Evolutionary conservation across 2,888 invertebrate species (phyloP).

Genomic region (Cyrtodaria siliqua): DNA sequence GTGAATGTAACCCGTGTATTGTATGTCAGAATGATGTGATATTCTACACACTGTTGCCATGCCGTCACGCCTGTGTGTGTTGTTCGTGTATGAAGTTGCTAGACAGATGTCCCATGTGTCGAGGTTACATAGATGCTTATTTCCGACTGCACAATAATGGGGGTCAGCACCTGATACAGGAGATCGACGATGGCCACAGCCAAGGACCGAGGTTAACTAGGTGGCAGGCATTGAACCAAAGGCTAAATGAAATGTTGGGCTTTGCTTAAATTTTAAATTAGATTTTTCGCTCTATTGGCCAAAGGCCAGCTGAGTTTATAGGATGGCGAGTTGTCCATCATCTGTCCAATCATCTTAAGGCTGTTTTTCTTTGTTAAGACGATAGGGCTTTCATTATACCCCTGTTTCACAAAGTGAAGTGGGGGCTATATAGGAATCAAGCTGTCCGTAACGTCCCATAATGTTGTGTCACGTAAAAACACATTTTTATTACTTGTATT

Average conservation of each 20-base stretch:
- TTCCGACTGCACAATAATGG: constrained; percentile 86
- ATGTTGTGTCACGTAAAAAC: too few relatives aligned
- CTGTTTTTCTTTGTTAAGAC: too few relatives aligned
- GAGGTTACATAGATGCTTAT: constrained; percentile 93
- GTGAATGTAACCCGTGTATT: constrained; percentile 88
- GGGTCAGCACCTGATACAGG: background rate
- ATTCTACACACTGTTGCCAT: constrained; percentile 93
- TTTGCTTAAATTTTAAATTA: too few relatives aligned
- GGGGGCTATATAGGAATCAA: too few relatives aligned
- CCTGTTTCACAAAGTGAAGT: too few relatives aligned
- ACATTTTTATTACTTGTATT: too few relatives aligned
- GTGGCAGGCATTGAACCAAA: constrained; percentile 67
- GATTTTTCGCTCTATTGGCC: too few relatives aligned
- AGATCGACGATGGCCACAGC: background rate
- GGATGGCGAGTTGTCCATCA: too few relatives aligned
- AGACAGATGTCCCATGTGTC: constrained; percentile 95
- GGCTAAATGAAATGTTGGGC: constrained; percentile 70
- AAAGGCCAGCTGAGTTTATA: too few relatives aligned
- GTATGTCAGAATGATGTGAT: constrained; percentile 93
- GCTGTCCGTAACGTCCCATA: too few relatives aligned
- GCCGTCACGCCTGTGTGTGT: constrained; percentile 95
- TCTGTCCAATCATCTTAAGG: too few relatives aligned
- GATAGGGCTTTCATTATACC: too few relatives aligned
- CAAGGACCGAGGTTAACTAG: constrained; percentile 26
- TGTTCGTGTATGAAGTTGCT: constrained; percentile 92